These are phyloP conservation scores for Eristalinus sepulchralis DNA, from an alignment of 2,888 invertebrate genomes.

Conservation along the genomic window DNA sequence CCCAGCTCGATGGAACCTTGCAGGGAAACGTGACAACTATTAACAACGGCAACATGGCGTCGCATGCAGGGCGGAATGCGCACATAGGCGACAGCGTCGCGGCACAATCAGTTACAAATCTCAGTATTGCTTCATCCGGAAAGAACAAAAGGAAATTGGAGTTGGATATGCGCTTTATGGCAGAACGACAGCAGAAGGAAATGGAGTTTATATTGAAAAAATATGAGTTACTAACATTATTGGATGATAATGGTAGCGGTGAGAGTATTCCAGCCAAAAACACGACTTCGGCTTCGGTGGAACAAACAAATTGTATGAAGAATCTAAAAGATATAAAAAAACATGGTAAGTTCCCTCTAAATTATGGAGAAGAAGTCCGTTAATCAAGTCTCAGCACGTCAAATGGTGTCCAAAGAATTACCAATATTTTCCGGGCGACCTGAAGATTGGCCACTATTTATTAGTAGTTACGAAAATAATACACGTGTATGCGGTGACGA, in stretches of 20 bases:
- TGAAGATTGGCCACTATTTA: conserved; percentile 63
- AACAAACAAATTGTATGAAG: neutral
- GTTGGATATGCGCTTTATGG: neutral
- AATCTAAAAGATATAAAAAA: neutral
- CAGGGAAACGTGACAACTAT: neutral
- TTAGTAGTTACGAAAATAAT: conserved; percentile 53
- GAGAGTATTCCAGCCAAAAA: neutral
- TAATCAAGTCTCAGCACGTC: conserved; percentile 19
- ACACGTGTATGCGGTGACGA: conserved; percentile 52
- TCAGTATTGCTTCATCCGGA: neutral
- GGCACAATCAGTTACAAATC: neutral
- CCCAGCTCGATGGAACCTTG: neutral
- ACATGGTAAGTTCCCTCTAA: too few relatives aligned
- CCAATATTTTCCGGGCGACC: conserved; percentile 55
- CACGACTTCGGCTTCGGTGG: neutral
- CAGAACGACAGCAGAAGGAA: neutral
- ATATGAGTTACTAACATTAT: neutral
- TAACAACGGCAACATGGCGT: neutral
- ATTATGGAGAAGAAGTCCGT: too few relatives aligned
- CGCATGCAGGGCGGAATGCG: neutral
- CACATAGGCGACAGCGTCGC: neutral
- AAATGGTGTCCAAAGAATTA: conserved; percentile 57
- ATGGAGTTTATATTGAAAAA: neutral
- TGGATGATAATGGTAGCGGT: too few relatives aligned
- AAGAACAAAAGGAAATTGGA: neutral